phyloP scores from a whole-genome alignment of 1,140 invertebrate species.

The Drosophila sechellia region DNA sequence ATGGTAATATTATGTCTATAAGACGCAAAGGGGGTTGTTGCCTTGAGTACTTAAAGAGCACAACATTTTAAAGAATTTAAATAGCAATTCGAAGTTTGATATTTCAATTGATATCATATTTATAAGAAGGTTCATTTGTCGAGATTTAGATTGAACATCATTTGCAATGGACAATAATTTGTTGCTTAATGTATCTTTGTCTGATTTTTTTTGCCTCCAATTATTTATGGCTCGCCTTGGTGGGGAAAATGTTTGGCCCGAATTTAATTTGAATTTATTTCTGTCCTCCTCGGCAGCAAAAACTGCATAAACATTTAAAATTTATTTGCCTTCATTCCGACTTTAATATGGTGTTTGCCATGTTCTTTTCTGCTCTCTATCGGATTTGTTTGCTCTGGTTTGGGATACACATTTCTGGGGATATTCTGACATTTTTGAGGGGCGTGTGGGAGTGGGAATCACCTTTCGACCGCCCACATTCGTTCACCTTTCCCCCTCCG shows the following conservation, averaged over 20 bases:
- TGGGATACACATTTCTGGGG: constrained; percentile 8
- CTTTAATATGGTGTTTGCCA: constrained; percentile 35
- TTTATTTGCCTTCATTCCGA: constrained; percentile 50
- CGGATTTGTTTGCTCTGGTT: constrained; percentile 37
- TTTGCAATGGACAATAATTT: constrained; percentile 21
- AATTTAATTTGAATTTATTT: constrained; percentile 66
- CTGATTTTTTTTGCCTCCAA: constrained; percentile 15
- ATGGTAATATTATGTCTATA: neutral
- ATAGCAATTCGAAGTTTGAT: too few relatives aligned
- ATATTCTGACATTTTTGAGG: constrained; percentile 35
- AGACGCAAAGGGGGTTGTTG: neutral
- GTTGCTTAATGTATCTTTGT: constrained; percentile 18
- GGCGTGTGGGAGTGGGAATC: constrained; percentile 10
- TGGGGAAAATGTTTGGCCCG: constrained; percentile 19
- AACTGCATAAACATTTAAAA: constrained; percentile 68
- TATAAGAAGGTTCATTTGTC: too few relatives aligned
- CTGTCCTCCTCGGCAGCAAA: constrained; percentile 37
- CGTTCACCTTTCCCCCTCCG: neutral
- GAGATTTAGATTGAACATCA: constrained; percentile 11
- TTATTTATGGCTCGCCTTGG: constrained; percentile 30
- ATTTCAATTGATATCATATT: neutral
- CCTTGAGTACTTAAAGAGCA: too few relatives aligned
- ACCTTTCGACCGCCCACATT: constrained; percentile 2
- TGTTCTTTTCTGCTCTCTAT: constrained; percentile 7
- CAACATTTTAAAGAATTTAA: too few relatives aligned